Evolutionary conservation across 53 echinoderm and acorn worm genomes (phyloP).

Genomic region (Astropecten irregularis): DNA sequence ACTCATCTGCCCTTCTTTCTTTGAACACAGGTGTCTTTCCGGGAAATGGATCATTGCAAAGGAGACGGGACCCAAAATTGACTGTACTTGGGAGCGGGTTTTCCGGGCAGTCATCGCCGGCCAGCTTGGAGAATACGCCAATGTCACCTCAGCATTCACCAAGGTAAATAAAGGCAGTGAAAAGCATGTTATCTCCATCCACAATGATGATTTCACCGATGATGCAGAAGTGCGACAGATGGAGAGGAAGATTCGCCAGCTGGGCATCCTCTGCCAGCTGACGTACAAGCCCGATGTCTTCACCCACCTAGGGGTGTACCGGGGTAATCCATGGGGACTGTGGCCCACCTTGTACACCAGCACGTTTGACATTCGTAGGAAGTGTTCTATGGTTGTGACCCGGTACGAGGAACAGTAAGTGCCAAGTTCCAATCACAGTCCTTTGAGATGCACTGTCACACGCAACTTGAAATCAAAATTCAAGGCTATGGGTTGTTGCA

Average conservation of each 20-base stretch:
- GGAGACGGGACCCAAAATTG: slow-evolving; percentile 7
- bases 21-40: background rate
- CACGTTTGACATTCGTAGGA: slow-evolving; percentile 21
- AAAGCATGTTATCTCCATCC: slow-evolving; percentile 57
- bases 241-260: slow-evolving; percentile 25
- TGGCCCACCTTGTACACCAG: slow-evolving; percentile 52
- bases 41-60: slow-evolving; percentile 61
- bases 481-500: too few species aligned
- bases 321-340: slow-evolving; percentile 46
- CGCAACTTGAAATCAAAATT: too few species aligned
- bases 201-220: slow-evolving; percentile 55
- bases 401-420: too few species aligned
- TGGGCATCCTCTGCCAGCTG: slow-evolving; percentile 49
- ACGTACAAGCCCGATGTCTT: slow-evolving; percentile 66
- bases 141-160: slow-evolving; percentile 26
- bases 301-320: slow-evolving; percentile 55
- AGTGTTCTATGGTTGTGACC: background rate
- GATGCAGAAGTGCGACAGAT: background rate
- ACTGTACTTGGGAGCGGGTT: slow-evolving; percentile 53
- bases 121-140: slow-evolving; percentile 34
- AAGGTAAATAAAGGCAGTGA: too few species aligned
- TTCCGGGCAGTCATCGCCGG: slow-evolving; percentile 35
- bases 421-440: too few species aligned
- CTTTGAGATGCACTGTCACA: too few species aligned
- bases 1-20: too few species aligned